These are phyloP conservation scores for Agriopis marginaria DNA, from an alignment of 2,888 invertebrate species.

Conservation along the genomic window DNA sequence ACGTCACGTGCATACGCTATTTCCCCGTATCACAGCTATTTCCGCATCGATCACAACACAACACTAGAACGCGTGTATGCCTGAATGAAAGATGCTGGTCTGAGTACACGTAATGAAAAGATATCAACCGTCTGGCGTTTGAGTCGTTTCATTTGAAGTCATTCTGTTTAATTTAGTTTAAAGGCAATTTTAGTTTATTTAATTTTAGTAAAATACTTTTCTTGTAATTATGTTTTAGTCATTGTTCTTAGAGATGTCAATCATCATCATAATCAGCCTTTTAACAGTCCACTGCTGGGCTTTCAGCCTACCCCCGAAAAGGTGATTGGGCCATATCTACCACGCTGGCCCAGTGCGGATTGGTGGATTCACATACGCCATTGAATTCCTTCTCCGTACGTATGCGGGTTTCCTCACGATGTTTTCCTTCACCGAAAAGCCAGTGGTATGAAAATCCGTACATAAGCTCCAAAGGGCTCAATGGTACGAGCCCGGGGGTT, in stretches of 20 bases:
- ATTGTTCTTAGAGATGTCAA: background rate
- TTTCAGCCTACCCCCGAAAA: too few relatives aligned
- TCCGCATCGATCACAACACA: background rate
- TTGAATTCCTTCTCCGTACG: too few relatives aligned
- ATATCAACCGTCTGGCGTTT: conserved; percentile 5
- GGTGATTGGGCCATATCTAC: too few relatives aligned
- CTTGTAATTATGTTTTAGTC: background rate
- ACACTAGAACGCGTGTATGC: background rate
- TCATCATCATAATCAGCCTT: too few relatives aligned
- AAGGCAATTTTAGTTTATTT: conserved; percentile 1
- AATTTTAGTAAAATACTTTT: background rate
- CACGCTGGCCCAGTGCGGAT: too few relatives aligned
- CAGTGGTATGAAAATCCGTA: too few relatives aligned
- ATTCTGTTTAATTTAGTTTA: background rate
- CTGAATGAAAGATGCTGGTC: background rate
- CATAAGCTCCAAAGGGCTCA: too few relatives aligned
- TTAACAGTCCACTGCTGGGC: too few relatives aligned
- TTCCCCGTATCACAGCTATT: background rate
- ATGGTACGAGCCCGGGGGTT: too few relatives aligned
- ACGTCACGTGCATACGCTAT: background rate
- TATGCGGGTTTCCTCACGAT: too few relatives aligned
- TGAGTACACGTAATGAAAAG: background rate
- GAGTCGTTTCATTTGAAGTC: conserved; percentile 3
- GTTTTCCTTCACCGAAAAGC: too few relatives aligned
- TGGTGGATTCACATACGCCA: too few relatives aligned